Base-by-base conservation (phyloP, 64 coral and sea anemone genomes). In the Catalaphyllia jardinei region DNA sequence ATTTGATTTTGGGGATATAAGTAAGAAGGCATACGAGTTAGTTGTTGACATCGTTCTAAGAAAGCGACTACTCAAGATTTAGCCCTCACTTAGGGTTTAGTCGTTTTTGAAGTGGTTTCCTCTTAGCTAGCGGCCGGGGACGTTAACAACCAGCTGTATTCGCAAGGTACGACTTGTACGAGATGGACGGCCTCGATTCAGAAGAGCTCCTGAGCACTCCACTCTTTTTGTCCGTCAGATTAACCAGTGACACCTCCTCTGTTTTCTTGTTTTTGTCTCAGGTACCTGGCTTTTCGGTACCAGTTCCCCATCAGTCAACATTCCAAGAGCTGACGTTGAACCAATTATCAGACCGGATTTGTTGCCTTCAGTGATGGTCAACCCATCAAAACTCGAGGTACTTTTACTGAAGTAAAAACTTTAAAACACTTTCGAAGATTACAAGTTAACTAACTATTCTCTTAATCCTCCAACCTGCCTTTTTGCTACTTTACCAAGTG, bases 311-410 rank as follows among this genome's bases (percentile, higher is more conserved):
- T 89, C 91, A 14, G 55, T 57, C 29, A 90, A 78, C 67, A 86
- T 90, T 73, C 94, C 91, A 31, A 80, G 79, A 75, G 94, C 91
- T 10, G 91, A 96, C 33, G 94, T 96, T 0, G 94, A 96, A 62
- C 87, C 94, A 22, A 96, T 96, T 33, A 90, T 96, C 76, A 87
- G 94, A 76, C 79, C 94, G 3, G 94, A 96, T 77, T 96, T 89
- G 20, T 62, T 74, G 20, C 49, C 71, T 10, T 89, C 85, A 61
- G 80, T 88, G 60, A 54, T 83, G 24, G 87, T 62, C 4, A 96
- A 74, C 60, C 89, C 94, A n/a, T 78, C 87, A 29, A 93, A 92
- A 61, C 92, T 93, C 20, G 94, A 96, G 91, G 94, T 96, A 90
- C 60, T 38, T 35, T 35, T 35, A 35, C 3, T 35, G 33, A 35